Conservation (phyloP, 2,113 vertebrate species). For the Hypomesus transpacificus region DNA sequence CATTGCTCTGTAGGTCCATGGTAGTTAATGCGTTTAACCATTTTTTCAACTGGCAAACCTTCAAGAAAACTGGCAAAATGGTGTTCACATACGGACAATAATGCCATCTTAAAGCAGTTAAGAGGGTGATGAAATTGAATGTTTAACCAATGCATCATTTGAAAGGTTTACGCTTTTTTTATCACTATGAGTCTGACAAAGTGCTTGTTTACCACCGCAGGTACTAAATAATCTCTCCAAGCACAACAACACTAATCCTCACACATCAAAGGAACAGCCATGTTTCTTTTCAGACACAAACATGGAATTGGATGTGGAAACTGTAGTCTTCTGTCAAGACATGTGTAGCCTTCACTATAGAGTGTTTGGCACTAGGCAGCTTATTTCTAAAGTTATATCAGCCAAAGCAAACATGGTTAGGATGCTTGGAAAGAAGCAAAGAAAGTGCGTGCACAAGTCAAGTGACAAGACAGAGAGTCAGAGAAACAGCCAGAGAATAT, state of each 20-base stretch:
- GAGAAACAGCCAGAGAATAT: no score
- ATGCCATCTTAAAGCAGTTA: no score
- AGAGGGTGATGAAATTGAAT: no score
- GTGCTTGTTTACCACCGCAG: slow-evolving; percentile 33
- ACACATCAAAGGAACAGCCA: slow-evolving; percentile 44
- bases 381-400: slow-evolving; percentile 42
- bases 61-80: no score
- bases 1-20: no score
- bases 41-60: no score
- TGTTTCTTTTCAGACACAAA: slow-evolving; percentile 25
- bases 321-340: slow-evolving; percentile 33
- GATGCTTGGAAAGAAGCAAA: background rate
- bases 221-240: slow-evolving; percentile 31
- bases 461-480: background rate
- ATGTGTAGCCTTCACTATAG: slow-evolving; percentile 45
- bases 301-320: slow-evolving; percentile 22
- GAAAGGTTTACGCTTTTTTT: background rate
- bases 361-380: slow-evolving; percentile 16
- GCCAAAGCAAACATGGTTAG: slow-evolving; percentile 12
- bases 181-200: slow-evolving; percentile 23
- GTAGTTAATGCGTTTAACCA: no score
- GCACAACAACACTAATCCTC: slow-evolving; percentile 36
- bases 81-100: no score
- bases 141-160: no score
- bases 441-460: background rate